These are phyloP conservation scores for Pollenia angustigena DNA, from an alignment of 2,888 invertebrate species.

Conservation along the genomic window DNA sequence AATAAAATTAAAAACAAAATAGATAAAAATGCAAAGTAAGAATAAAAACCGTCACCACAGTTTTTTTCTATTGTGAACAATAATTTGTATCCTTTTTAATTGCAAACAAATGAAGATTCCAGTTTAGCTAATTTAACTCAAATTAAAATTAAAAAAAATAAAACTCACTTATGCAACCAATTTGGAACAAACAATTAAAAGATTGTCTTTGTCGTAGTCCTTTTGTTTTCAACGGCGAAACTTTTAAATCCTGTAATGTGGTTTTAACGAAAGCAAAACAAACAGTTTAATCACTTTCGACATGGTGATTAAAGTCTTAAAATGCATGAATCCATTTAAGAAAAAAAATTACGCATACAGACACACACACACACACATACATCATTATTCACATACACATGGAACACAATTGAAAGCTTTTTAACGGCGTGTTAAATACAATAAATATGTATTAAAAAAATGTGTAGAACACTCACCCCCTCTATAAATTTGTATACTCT, in stretches of 20 bases:
- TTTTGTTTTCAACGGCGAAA: conserved; percentile 16
- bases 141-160: conserved; percentile 62
- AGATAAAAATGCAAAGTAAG: background rate
- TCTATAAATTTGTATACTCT: conserved; percentile 8
- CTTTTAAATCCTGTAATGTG: conserved; percentile 53
- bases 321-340: conserved; percentile 73
- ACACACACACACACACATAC: background rate
- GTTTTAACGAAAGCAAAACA: conserved; percentile 36
- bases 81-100: conserved; percentile 62
- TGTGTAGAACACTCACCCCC: conserved; percentile 65
- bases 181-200: conserved; percentile 61
- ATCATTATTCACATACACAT: background rate
- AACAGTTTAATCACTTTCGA: conserved; percentile 84
- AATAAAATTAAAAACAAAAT: background rate
- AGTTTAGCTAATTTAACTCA: conserved; percentile 71
- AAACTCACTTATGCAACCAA: conserved; percentile 42
- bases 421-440: conserved; percentile 72
- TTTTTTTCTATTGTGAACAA: conserved; percentile 15
- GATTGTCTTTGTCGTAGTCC: conserved; percentile 10
- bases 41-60: conserved; percentile 39
- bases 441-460: conserved; percentile 51
- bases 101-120: conserved; percentile 69
- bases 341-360: conserved; percentile 22
- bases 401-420: conserved; percentile 43
- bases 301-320: conserved; percentile 84